Evolutionary conservation across 2,113 vertebrate genomes (phyloP).

Genomic region (Chlorodrepanis virens): DNA sequence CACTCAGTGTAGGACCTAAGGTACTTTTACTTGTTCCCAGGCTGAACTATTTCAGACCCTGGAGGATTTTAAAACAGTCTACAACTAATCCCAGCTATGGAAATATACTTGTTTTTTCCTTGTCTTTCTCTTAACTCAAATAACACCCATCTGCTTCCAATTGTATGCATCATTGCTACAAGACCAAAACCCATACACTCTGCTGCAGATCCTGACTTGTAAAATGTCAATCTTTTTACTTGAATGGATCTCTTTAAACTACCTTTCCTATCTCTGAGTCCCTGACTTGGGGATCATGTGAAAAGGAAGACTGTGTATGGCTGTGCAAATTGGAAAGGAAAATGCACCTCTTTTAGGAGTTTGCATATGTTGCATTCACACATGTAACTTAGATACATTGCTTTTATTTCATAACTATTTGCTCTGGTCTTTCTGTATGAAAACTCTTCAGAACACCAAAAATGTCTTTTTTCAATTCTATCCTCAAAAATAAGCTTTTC

Average conservation of each 20-base stretch:
- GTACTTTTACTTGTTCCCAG: not conserved
- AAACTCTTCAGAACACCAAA: not conserved
- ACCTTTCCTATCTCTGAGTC: not conserved
- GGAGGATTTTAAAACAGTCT: not conserved
- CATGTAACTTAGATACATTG: not conserved
- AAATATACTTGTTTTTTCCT: not conserved
- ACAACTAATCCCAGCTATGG: not conserved
- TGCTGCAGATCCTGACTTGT: not conserved
- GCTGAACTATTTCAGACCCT: not conserved
- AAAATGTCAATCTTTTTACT: not conserved
- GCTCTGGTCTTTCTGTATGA: not conserved
- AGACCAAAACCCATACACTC: not conserved
- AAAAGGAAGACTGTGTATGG: not conserved
- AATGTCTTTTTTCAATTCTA: accelerated
- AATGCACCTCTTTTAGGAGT: not conserved
- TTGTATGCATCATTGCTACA: not conserved
- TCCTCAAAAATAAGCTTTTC: not conserved
- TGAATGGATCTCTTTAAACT: not conserved
- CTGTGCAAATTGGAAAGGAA: not conserved
- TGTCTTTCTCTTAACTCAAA: not conserved
- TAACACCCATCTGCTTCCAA: not conserved
- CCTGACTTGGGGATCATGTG: not conserved
- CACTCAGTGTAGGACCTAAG: not conserved
- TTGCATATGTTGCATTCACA: not conserved
- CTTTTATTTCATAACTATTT: not conserved